A percentile compares a stretch with the other conserved stretches of the same genome.
These are phyloP conservation scores for Parotocinclus haroldoi DNA, from an alignment of 2,797 vertebrate species.

Conservation along the genomic window DNA sequence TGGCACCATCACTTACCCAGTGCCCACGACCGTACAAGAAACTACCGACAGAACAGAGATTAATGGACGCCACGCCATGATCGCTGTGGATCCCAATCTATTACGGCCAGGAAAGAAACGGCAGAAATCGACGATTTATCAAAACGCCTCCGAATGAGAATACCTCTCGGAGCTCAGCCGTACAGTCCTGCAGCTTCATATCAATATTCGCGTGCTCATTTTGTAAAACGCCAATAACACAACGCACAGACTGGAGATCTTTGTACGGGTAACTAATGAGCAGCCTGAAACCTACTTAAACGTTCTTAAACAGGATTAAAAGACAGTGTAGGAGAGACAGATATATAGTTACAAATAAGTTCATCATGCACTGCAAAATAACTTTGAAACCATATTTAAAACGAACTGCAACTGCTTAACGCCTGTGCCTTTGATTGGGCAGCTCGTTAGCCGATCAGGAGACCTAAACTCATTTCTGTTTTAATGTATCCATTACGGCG, in stretches of 20 bases:
- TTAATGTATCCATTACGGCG: too few species aligned
- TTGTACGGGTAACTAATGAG: constrained; percentile 16
- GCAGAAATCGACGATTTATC: constrained; percentile 14
- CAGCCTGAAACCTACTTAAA: neutral
- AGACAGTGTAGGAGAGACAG: too few species aligned
- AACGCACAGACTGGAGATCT: neutral
- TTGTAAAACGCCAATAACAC: constrained; percentile 1
- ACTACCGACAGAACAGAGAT: neutral
- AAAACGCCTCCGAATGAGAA: neutral
- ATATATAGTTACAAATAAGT: too few species aligned
- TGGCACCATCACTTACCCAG: neutral
- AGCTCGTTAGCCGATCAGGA: too few species aligned
- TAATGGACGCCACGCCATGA: constrained; percentile 7
- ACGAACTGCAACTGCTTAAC: too few species aligned
- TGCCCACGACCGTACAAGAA: neutral
- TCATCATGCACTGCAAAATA: too few species aligned
- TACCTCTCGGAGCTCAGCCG: constrained; percentile 13
- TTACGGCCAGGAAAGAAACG: neutral
- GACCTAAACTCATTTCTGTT: too few species aligned
- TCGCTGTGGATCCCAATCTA: constrained; percentile 2
- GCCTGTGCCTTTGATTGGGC: too few species aligned
- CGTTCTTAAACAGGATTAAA: constrained; percentile 1
- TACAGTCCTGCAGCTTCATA: constrained; percentile 13
- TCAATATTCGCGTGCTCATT: constrained; percentile 17
- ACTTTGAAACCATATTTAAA: too few species aligned